Evolutionary conservation across 2,888 invertebrate species (phyloP).

Genomic region (Machimus rusticus): DNA sequence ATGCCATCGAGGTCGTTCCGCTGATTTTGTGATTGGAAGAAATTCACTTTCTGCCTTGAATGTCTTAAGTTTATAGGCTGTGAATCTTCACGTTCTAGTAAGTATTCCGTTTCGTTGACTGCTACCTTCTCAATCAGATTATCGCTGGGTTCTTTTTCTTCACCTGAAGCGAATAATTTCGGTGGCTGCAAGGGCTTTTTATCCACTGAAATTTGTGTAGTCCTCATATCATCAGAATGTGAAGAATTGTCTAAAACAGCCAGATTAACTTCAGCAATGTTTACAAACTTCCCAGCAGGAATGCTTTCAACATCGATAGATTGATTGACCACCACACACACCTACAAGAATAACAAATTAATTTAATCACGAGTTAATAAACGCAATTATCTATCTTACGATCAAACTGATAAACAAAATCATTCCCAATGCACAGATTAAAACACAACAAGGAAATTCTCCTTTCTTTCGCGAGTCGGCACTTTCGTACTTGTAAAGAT

Average conservation of each 20-base stretch:
- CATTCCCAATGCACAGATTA: neutral
- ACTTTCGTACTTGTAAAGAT: slow-evolving; percentile 40
- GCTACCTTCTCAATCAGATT: neutral
- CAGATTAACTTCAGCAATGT: neutral
- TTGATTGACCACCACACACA: slow-evolving; percentile 3
- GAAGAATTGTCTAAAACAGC: neutral
- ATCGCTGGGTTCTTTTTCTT: neutral
- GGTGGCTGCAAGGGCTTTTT: neutral
- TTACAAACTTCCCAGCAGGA: neutral
- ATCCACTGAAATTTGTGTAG: neutral
- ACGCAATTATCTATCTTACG: neutral
- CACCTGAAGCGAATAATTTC: neutral
- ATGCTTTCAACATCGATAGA: neutral
- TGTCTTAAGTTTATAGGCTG: slow-evolving; percentile 11
- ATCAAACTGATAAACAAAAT: neutral
- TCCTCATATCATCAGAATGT: neutral
- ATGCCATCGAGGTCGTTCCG: neutral
- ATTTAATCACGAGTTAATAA: neutral
- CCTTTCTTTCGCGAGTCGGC: neutral
- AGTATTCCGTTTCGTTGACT: slow-evolving; percentile 30
- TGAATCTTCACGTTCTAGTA: slow-evolving; percentile 42
- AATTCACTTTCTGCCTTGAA: slow-evolving; percentile 32
- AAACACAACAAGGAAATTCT: neutral
- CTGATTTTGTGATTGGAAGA: neutral
- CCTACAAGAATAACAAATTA: neutral